Percentiles rank a stretch among this genome's conserved stretches.
Evolutionary conservation across 2,113 vertebrate genomes (phyloP).

Genomic region (Sinocyclocheilus anshuiensis): DNA sequence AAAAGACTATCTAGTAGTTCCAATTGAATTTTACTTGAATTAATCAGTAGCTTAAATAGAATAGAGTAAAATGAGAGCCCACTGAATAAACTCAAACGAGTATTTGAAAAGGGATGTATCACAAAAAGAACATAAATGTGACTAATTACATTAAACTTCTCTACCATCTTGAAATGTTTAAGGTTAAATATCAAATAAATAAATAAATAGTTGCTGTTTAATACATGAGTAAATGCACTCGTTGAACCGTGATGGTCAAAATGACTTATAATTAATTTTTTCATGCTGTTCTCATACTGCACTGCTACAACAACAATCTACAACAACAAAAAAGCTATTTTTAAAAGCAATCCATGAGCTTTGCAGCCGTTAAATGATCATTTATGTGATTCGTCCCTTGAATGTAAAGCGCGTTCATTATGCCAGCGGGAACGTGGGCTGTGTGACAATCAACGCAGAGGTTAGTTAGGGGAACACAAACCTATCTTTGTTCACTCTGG

Average conservation of each 20-base stretch:
- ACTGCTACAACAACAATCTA: constrained; percentile 32
- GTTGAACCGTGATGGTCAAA: background rate
- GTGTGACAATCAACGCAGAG: constrained; percentile 61
- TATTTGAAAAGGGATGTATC: background rate
- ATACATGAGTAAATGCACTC: background rate
- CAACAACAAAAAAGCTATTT: background rate
- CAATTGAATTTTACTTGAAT: too few relatives aligned
- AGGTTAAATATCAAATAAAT: too few relatives aligned
- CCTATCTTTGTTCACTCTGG: constrained; percentile 70
- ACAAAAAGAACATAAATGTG: background rate
- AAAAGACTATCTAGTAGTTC: too few relatives aligned
- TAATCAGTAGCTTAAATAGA: too few relatives aligned
- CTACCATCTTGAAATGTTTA: background rate
- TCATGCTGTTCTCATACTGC: background rate
- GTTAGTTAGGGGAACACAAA: constrained; percentile 65
- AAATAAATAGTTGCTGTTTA: background rate
- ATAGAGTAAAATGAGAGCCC: background rate
- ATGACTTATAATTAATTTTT: background rate
- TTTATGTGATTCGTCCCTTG: constrained; percentile 41
- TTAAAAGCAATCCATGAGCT: background rate
- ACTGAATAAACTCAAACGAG: background rate
- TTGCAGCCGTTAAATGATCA: constrained; percentile 42
- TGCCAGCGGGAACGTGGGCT: constrained; percentile 55
- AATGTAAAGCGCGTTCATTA: constrained; percentile 59
- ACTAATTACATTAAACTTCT: background rate